A percentile compares a stretch with the other conserved stretches of the same genome.
These are phyloP conservation scores for Leptogaster cylindrica DNA, from an alignment of 2,888 invertebrate genomes.

Conservation along the genomic window DNA sequence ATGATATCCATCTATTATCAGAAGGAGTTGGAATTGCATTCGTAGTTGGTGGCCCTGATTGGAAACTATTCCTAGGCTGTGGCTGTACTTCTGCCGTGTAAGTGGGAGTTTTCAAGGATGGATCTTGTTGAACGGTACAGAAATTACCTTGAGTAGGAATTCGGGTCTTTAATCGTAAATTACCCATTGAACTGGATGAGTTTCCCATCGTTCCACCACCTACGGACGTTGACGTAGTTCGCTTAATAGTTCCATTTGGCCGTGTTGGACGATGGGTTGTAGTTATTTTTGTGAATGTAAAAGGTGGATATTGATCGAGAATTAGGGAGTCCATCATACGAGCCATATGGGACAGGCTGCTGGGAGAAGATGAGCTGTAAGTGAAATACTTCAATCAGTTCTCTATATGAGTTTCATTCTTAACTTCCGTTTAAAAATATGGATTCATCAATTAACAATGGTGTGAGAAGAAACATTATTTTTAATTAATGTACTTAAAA, in stretches of 20 bases:
- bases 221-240: conserved; percentile 49
- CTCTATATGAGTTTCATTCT: neutral
- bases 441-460: too few species aligned
- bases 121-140: neutral
- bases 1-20: conserved; percentile 73
- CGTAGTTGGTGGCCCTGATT: conserved; percentile 39
- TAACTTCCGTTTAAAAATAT: too few species aligned
- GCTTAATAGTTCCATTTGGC: conserved; percentile 51
- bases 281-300: conserved; percentile 70
- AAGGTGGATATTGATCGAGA: conserved; percentile 71
- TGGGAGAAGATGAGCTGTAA: conserved; percentile 65
- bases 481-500: too few species aligned
- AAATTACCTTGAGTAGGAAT: conserved; percentile 60
- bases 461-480: too few species aligned
- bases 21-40: conserved; percentile 58
- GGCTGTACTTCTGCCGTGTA: conserved; percentile 59
- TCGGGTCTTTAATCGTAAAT: conserved; percentile 53
- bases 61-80: conserved; percentile 56
- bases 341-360: conserved; percentile 72
- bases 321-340: conserved; percentile 78
- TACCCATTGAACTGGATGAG: neutral
- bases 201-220: neutral
- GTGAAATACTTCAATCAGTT: neutral
- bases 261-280: conserved; percentile 63
- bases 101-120: neutral